These are phyloP conservation scores for Semicossyphus pulcher DNA, from an alignment of 2,113 vertebrate species.

Conservation along the genomic window DNA sequence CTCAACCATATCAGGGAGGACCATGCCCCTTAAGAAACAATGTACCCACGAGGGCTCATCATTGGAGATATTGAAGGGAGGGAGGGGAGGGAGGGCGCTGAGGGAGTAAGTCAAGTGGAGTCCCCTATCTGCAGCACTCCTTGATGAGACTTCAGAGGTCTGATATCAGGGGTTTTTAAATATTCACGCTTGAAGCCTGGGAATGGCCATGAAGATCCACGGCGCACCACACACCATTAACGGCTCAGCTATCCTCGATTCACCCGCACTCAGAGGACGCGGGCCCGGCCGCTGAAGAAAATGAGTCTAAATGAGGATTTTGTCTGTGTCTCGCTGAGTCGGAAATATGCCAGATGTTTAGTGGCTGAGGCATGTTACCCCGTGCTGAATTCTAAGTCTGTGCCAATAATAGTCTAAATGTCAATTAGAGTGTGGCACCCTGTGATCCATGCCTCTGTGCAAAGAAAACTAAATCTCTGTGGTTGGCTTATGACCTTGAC, in stretches of 20 bases:
- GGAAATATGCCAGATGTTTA: conserved; percentile 67
- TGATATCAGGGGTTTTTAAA: conserved; percentile 64
- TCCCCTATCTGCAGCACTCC: conserved; percentile 41
- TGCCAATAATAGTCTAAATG: conserved; percentile 38
- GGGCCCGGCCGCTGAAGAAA: conserved; percentile 40
- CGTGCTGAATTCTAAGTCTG: conserved; percentile 27
- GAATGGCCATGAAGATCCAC: conserved; percentile 40
- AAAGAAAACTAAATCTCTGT: not conserved
- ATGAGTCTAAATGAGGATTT: conserved; percentile 54
- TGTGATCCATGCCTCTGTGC: conserved; percentile 33
- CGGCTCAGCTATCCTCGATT: conserved; percentile 59
- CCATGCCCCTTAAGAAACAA: conserved; percentile 71
- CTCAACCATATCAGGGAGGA: conserved; percentile 66
- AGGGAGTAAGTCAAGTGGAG: conserved; percentile 42
- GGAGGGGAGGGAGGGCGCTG: conserved; percentile 14
- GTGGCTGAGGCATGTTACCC: conserved; percentile 46
- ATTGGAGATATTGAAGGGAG: conserved; percentile 48
- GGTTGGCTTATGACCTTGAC: conserved; percentile 52
- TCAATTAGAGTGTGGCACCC: conserved; percentile 42
- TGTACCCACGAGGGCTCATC: conserved; percentile 59
- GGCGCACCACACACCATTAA: conserved; percentile 55
- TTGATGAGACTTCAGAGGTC: conserved; percentile 67
- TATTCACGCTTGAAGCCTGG: conserved; percentile 68
- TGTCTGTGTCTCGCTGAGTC: conserved; percentile 53
- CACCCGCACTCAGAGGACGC: conserved; percentile 51